Evolutionary conservation across 2,888 invertebrate species (phyloP), one percentile per base, ranked within the genome.

Genomic region (Lasioglossum marginatum): DNA sequence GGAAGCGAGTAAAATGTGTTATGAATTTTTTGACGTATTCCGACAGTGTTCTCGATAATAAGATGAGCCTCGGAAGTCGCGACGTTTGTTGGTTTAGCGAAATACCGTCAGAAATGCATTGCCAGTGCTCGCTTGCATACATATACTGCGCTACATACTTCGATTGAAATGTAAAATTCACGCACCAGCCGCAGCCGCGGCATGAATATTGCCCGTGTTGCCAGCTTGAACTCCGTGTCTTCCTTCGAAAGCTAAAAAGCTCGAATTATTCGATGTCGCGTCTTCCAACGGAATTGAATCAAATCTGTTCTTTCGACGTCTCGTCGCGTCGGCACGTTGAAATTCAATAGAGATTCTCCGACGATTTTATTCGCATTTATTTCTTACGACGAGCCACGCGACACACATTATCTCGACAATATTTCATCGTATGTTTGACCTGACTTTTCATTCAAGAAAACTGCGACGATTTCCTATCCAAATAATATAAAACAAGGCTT

Each of bases 91-190:
- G 60, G 77, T 45, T 77, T 37, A 60, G 31, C 27, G 72, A 82
- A 82, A 83, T 34, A 14, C 79, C 75, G 63, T 48, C 52, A 48
- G 66, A 76, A 85, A 79, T 73, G 48, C 72, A n/a, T 76, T 16
- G 31, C 63, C 63, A 31, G 14, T 19, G 40, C 78, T 12, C 72
- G n/a, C 52, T 43, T 19, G 68, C 57, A 45, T 45, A n/a, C 43
- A 43, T n/a, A 27, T 5, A 27, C 72, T 31, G 31, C 4, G 66
- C 66, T 34, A 19, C 34, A 48, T 72, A 27, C 68, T 83, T 83
- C 79, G 79, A 83, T 85, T 85, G 85, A 83, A 83, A 83, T 85
- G 79, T 85, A 83, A 83, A 83, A 83, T 83, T 85, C 83, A 79
- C 83, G 79, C 79, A 79, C 48, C 77, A 66, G 79, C 60, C 57